Percentiles rank a stretch among this genome's conserved stretches.
Conservation (phyloP, 2,888 invertebrate species). For the Pseudanteris insignis region DNA sequence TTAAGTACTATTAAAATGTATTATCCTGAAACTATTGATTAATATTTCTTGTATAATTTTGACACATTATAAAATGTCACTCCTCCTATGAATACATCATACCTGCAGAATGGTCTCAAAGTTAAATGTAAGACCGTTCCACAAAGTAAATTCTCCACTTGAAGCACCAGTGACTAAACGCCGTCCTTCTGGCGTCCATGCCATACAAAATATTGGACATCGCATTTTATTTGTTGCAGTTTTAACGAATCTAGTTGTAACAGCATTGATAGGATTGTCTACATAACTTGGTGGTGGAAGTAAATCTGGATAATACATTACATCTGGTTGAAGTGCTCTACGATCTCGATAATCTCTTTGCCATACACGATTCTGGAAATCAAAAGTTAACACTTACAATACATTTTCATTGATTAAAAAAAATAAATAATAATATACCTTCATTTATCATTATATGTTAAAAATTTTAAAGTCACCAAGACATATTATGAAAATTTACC, state of each 20-base stretch:
- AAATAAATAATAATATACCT: no score
- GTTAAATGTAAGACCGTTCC: constrained; percentile 99
- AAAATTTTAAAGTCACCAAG: not conserved
- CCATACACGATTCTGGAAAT: constrained; percentile 85
- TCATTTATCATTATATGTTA: no score
- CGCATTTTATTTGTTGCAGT: constrained; percentile 99
- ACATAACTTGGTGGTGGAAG: constrained; percentile 93
- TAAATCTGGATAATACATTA: constrained; percentile 92
- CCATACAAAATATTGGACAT: constrained; percentile 98
- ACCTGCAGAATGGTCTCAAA: constrained; percentile 99
- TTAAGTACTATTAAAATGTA: no score
- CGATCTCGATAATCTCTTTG: constrained; percentile 92
- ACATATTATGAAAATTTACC: constrained; percentile 70
- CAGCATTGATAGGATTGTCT: constrained; percentile 96
- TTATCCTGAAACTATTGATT: no score
- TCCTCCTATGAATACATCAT: constrained; percentile 27
- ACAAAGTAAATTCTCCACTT: constrained; percentile 98
- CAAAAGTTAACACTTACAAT: no score
- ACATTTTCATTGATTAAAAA: not conserved
- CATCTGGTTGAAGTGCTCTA: constrained; percentile 91
- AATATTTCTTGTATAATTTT: no score
- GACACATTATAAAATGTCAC: no score
- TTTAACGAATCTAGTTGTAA: constrained; percentile 94
- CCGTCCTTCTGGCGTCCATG: constrained; percentile 99
- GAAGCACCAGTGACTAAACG: constrained; percentile 98